Conservation (phyloP, 2,888 invertebrate genomes). For the Chaetogeoica ovagalla region DNA sequence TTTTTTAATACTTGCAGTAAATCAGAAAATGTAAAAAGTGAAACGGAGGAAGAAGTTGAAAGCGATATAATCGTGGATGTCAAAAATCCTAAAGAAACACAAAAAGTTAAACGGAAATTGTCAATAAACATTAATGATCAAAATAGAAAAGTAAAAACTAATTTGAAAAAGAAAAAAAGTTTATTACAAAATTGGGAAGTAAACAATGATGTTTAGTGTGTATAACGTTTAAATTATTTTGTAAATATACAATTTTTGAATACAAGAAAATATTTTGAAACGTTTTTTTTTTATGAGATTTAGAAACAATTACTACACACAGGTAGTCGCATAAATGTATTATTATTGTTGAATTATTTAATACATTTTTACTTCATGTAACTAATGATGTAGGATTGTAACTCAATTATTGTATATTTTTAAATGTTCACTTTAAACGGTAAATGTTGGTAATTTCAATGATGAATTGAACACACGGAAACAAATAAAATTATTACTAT, state of each 20-base stretch:
- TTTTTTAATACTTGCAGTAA: slow-evolving; percentile 24
- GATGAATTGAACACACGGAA: neutral
- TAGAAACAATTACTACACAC: too few relatives aligned
- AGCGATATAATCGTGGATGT: slow-evolving; percentile 11
- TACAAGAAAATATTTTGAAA: neutral
- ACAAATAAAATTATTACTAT: too few relatives aligned
- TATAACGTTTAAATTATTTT: neutral
- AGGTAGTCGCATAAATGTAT: too few relatives aligned
- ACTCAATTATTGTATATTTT: neutral
- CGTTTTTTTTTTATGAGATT: neutral
- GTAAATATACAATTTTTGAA: neutral
- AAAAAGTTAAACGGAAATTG: slow-evolving; percentile 29
- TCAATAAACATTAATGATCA: neutral
- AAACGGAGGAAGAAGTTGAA: slow-evolving; percentile 36
- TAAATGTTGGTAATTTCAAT: neutral
- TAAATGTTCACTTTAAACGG: neutral
- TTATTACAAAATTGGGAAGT: slow-evolving; percentile 30
- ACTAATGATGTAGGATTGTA: neutral
- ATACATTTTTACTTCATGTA: too few relatives aligned
- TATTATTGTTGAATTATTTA: too few relatives aligned
- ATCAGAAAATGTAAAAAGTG: slow-evolving; percentile 28
- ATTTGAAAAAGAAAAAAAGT: slow-evolving; percentile 21
- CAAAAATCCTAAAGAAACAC: neutral
- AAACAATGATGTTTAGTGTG: slow-evolving; percentile 16
- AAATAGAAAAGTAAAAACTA: slow-evolving; percentile 13